A percentile compares a stretch with the other conserved stretches of the same genome.
Evolutionary conservation across 2,888 invertebrate species (phyloP).

Genomic region (Doris montereyensis): DNA sequence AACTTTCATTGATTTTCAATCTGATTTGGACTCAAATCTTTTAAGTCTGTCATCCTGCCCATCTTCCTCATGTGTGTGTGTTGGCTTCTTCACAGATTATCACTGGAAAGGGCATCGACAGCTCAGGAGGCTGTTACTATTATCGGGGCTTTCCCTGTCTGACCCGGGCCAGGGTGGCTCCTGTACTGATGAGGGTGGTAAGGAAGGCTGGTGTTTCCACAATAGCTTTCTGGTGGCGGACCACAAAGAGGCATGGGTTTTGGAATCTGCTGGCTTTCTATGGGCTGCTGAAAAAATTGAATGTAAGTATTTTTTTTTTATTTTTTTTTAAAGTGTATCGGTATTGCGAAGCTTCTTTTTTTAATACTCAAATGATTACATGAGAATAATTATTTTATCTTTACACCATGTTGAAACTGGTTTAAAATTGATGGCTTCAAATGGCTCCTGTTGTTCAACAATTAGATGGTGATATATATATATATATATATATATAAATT

Average conservation of each 20-base stretch:
- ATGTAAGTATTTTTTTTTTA: constrained; percentile 63
- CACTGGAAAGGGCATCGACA: constrained; percentile 80
- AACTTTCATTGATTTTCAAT: too few relatives aligned
- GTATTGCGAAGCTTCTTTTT: background rate
- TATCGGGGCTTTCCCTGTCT: constrained; percentile 79
- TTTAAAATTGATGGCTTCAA: too few relatives aligned
- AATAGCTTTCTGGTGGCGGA: constrained; percentile 86
- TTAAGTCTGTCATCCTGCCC: too few relatives aligned
- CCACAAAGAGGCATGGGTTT: constrained; percentile 81
- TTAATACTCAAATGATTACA: background rate
- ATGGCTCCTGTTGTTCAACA: too few relatives aligned
- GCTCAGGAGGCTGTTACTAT: constrained; percentile 81
- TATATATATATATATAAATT: too few relatives aligned
- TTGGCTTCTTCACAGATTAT: constrained; percentile 80
- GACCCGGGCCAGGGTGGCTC: constrained; percentile 82
- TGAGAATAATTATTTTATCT: too few relatives aligned
- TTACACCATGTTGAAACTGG: too few relatives aligned
- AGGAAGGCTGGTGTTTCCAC: constrained; percentile 84
- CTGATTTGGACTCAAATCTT: too few relatives aligned
- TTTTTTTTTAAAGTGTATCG: background rate
- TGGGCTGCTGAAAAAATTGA: constrained; percentile 84
- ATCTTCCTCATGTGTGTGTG: too few relatives aligned
- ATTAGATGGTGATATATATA: too few relatives aligned
- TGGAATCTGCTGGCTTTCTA: constrained; percentile 84
- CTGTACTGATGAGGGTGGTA: constrained; percentile 78